Percentiles rank a stretch among this genome's conserved stretches.
These are phyloP conservation scores for Drosophila tani DNA, from an alignment of 1,140 invertebrate genomes.

Conservation along the genomic window DNA sequence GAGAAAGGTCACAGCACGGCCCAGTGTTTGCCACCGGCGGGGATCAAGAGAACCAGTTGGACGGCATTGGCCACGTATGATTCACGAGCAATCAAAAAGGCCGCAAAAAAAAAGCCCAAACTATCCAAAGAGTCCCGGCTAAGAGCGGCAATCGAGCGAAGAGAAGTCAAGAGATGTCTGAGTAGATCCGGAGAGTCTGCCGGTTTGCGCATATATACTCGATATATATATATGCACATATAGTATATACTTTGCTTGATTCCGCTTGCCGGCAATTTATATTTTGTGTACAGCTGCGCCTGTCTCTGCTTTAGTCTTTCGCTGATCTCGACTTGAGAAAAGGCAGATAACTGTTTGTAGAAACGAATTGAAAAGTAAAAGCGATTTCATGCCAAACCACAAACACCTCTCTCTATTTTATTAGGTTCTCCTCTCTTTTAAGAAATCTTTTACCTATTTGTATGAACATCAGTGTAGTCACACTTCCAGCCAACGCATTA, in stretches of 20 bases:
- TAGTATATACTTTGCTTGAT: slow-evolving; percentile 12
- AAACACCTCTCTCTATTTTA: background rate
- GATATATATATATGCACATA: background rate
- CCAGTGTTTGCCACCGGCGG: slow-evolving; percentile 18
- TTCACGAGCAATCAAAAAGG: slow-evolving; percentile 11
- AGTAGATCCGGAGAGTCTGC: background rate
- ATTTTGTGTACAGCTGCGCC: slow-evolving; percentile 26
- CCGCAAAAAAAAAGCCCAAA: slow-evolving; percentile 7
- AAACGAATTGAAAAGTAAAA: slow-evolving; percentile 9
- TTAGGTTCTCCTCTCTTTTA: background rate
- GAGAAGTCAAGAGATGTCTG: slow-evolving; percentile 7
- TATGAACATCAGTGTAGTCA: slow-evolving; percentile 1
- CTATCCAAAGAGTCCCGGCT: slow-evolving; percentile 12
- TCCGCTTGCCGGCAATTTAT: slow-evolving; percentile 7
- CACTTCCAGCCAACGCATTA: slow-evolving; percentile 1
- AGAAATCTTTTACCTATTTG: background rate
- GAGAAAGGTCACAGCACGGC: slow-evolving; percentile 38
- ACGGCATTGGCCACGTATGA: slow-evolving; percentile 37
- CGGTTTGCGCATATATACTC: slow-evolving; percentile 1
- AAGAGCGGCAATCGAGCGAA: slow-evolving; percentile 18
- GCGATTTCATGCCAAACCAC: background rate
- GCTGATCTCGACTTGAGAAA: slow-evolving; percentile 16
- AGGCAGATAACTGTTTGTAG: slow-evolving; percentile 11
- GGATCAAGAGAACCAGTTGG: slow-evolving; percentile 46
- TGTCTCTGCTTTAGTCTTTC: slow-evolving; percentile 4